Conservation (phyloP, 1,140 invertebrate species). For the Euura saliciscinereae region DNA sequence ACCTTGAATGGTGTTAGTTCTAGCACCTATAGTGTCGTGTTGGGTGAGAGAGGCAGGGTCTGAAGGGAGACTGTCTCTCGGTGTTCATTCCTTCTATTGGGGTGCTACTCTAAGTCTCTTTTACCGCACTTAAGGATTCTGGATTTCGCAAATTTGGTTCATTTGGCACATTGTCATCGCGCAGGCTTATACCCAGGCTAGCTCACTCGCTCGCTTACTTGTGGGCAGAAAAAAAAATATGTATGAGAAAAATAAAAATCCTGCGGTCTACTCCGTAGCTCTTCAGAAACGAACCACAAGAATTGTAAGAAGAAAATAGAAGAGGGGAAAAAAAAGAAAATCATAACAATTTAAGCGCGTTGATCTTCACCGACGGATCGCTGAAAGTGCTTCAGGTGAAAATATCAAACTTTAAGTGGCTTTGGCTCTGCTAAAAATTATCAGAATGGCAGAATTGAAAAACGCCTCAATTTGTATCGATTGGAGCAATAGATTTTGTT, state of each 20-base stretch:
- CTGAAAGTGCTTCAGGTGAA: no score
- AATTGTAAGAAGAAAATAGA: no score
- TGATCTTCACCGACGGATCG: background rate
- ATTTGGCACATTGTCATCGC: slow-evolving; percentile 57
- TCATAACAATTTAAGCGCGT: background rate
- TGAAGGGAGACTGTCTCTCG: background rate
- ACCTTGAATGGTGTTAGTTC: slow-evolving; percentile 60
- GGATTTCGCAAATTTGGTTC: slow-evolving; percentile 62
- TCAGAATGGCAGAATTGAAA: background rate
- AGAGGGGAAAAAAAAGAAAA: background rate
- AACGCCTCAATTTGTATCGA: background rate
- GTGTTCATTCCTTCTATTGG: no score
- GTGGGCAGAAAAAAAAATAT: background rate
- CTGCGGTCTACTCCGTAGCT: background rate
- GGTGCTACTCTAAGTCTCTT: no score
- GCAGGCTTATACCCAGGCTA: slow-evolving; percentile 36
- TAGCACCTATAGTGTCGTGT: slow-evolving; percentile 46
- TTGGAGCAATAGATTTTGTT: no score
- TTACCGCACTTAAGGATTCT: slow-evolving; percentile 17
- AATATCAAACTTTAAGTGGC: no score
- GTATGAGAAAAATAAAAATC: background rate
- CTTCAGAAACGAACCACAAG: background rate
- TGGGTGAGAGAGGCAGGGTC: background rate
- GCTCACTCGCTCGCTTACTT: background rate
- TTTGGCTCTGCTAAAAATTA: background rate